Base-by-base conservation (phyloP, 2,888 invertebrate genomes). In the Apoda limacodes region DNA sequence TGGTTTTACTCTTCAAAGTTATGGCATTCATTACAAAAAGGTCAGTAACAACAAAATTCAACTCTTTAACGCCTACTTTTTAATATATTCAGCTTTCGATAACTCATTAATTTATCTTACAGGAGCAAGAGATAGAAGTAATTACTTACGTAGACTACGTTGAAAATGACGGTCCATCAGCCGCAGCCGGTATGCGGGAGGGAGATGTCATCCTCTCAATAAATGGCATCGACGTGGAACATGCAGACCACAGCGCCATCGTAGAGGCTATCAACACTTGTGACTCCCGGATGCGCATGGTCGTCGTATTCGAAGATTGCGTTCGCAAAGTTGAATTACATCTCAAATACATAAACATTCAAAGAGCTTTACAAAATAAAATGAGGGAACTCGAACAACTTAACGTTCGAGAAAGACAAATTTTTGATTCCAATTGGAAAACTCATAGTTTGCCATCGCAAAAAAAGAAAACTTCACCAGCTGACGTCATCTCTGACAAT, bases 71-170 rank as follows among this genome's bases (percentile, higher is more conserved):
- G 5, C 5, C 17, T 17, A 17, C 17, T 17, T 17, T 17, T 17
- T 5, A 7, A 5, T 17, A 6, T 17, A 6, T 17, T 17, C n/a
- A n/a, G n/a, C n/a, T n/a, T n/a, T n/a, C n/a, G n/a, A n/a, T n/a
- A n/a, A n/a, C n/a, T n/a, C 5, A 7, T 17, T 17, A 17, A 17
- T 6, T 17, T 17, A 10, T n/a, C 13, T 43, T 45, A 6, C 52
- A 82, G 75, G 95, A 93, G 52, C 90, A 93, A 60, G 95, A 95
- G 64, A 92, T 96, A 36, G 97, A 98, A 69, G 91, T 96, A 82
- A 93, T 98, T 35, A 98, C 97, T 0, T 98, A 98, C 61, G 96
- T 98, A 25, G 98, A 98, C 60, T 95, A 95, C 63, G 95, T 98
- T 32, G 96, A 95, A 49, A 87, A 89, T 38, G 93, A 93, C 43